Evolutionary conservation across 2,888 invertebrate species (phyloP).

Genomic region (Arenicola marina): DNA sequence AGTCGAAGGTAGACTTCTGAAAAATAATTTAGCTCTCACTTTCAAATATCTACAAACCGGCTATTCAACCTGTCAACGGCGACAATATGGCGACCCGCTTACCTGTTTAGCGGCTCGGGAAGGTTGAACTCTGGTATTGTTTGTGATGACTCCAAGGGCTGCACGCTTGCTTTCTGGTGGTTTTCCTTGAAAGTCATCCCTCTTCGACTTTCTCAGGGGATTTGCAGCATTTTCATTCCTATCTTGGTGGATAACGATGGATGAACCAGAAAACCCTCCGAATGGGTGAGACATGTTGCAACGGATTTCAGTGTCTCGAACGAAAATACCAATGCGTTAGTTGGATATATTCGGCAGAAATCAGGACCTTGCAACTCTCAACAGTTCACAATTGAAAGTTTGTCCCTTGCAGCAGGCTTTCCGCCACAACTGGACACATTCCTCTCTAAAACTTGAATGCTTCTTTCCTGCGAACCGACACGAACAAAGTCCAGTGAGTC

Average conservation of each 20-base stretch:
- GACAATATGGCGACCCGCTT: too few relatives aligned
- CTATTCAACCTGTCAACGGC: too few relatives aligned
- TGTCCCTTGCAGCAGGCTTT: neutral
- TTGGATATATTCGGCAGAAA: neutral
- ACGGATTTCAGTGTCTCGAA: constrained; percentile 1
- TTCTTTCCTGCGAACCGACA: neutral
- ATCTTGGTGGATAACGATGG: constrained; percentile 5
- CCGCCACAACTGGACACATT: too few relatives aligned
- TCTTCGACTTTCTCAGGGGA: constrained; percentile 4
- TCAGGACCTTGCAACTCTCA: neutral
- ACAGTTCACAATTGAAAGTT: neutral
- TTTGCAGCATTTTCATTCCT: neutral
- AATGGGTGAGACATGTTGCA: constrained; percentile 5
- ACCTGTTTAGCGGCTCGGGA: constrained; percentile 14
- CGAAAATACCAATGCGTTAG: neutral
- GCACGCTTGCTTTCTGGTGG: constrained; percentile 5
- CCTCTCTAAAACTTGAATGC: too few relatives aligned
- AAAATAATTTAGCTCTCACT: too few relatives aligned
- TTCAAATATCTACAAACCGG: too few relatives aligned
- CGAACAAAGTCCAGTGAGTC: neutral
- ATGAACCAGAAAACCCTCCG: neutral
- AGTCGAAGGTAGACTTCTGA: neutral
- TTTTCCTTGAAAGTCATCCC: neutral
- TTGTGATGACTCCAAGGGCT: constrained; percentile 15
- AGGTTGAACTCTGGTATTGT: constrained; percentile 12